Base-by-base conservation (phyloP, 1,140 invertebrate species). In the Drosophila bocqueti region DNA sequence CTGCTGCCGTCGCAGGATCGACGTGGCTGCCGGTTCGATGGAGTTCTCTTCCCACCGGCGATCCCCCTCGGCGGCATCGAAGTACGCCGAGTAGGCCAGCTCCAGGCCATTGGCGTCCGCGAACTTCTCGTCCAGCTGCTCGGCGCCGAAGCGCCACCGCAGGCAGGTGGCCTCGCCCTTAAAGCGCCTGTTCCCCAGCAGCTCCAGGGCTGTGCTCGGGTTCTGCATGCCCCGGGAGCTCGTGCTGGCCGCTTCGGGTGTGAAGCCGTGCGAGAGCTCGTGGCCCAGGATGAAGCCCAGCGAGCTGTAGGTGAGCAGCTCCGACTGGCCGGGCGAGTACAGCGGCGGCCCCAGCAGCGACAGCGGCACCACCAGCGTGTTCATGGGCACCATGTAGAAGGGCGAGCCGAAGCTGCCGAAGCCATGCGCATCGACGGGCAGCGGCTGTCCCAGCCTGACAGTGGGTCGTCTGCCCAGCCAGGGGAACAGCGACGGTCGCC, bases 201-300 rank as follows among this genome's bases (percentile, higher is more conserved):
- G 16, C 18, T 50, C 15, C 2, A 0, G 1, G 1, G 2, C 18
- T 0, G 10, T 5, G 3, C 0, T 0, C 3, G 2, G 0, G 1
- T 31, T 7, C 42, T 3, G 2, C 11, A 8, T 18, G 6, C 83
- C 83, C 13, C 45, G 38, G 0, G 47, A 49, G 61, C 69, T 47
- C 21, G 43, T 58, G 3, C 3, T 0, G 1, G 67, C 49, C 0
- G 42, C 58, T 8, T 26, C 65, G n/a, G 67, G 74, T 5, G 50
- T 26, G 15, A 89, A 84, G 34, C 76, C 77, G 9, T 87, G 84
- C 6, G 68, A 68, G 8, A 87, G 52, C 57, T 87, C 84, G 52
- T 87, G 84, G 0, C 65, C 77, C 3, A 87, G 62, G 13, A 87
- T 55, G 15, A 79, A 90, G 11, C 85, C 85, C n/a, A 87, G 45